Evolutionary conservation across 2,113 vertebrate genomes (phyloP).

Genomic region (Agelaius phoeniceus): DNA sequence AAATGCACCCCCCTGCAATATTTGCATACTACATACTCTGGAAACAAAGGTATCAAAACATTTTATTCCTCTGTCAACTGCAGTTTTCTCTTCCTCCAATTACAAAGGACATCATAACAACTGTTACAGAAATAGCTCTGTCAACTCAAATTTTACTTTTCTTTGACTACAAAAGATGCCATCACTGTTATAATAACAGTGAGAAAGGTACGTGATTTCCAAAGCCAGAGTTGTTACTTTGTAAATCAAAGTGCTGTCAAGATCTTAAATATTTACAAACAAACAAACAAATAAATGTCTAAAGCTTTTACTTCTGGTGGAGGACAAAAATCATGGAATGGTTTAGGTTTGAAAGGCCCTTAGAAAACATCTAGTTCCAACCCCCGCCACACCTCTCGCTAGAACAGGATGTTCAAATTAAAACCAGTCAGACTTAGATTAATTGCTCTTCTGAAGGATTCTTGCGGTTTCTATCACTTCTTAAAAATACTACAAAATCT

Average conservation of each 20-base stretch:
- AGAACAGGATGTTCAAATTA: not conserved
- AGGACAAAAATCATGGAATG: not conserved
- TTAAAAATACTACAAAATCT: not conserved
- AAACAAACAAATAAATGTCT: not conserved
- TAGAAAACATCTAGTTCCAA: not conserved
- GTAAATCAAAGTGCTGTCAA: not conserved
- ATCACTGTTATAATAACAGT: not conserved
- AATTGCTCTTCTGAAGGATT: not conserved
- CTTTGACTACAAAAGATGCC: not conserved
- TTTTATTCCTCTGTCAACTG: not conserved
- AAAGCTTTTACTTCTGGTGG: not conserved
- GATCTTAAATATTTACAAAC: not conserved
- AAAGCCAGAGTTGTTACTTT: not conserved
- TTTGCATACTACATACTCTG: not conserved
- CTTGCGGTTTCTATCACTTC: not conserved
- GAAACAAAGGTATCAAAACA: not conserved
- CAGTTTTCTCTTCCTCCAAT: not conserved
- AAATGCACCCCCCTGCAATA: not conserved
- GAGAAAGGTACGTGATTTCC: not conserved
- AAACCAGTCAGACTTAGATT: not conserved
- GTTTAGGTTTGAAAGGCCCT: not conserved
- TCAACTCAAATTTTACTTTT: not conserved
- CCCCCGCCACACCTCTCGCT: not conserved
- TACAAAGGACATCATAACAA: not conserved
- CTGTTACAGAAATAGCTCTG: not conserved